Conservation (phyloP, 2,113 vertebrate species). For the Scortum barcoo region DNA sequence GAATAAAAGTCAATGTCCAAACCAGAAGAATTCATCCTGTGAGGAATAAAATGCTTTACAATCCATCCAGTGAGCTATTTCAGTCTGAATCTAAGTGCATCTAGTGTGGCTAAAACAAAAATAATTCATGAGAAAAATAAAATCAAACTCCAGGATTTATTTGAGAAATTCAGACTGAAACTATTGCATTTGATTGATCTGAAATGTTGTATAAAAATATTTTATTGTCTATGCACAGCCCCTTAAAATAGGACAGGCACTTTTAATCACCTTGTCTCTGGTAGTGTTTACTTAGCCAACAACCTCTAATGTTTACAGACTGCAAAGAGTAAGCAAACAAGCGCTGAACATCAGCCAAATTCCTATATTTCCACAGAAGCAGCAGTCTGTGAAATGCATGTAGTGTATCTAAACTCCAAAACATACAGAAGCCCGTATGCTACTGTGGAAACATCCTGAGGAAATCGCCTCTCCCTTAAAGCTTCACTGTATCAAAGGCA, state of each 20-base stretch:
- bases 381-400: slow-evolving; percentile 25
- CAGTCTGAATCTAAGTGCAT: too few species aligned
- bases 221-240: background rate
- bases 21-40: background rate
- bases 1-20: too few species aligned
- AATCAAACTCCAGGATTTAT: background rate
- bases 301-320: background rate
- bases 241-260: background rate
- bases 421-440: slow-evolving; percentile 40
- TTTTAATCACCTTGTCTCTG: background rate
- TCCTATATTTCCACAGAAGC: slow-evolving; percentile 31
- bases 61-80: background rate
- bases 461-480: slow-evolving; percentile 66
- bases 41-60: background rate
- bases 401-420: slow-evolving; percentile 28
- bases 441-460: slow-evolving; percentile 67
- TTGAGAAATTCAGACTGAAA: background rate
- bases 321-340: slow-evolving; percentile 14
- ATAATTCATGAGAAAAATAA: too few species aligned
- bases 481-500: slow-evolving; percentile 39
- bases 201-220: background rate
- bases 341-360: background rate
- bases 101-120: too few species aligned
- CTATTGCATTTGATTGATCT: background rate
- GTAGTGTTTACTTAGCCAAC: background rate